A percentile compares a stretch with the other conserved stretches of the same genome.
phyloP scores from a whole-genome alignment of 23 tunicate species.

The Trididemnum clinides region DNA sequence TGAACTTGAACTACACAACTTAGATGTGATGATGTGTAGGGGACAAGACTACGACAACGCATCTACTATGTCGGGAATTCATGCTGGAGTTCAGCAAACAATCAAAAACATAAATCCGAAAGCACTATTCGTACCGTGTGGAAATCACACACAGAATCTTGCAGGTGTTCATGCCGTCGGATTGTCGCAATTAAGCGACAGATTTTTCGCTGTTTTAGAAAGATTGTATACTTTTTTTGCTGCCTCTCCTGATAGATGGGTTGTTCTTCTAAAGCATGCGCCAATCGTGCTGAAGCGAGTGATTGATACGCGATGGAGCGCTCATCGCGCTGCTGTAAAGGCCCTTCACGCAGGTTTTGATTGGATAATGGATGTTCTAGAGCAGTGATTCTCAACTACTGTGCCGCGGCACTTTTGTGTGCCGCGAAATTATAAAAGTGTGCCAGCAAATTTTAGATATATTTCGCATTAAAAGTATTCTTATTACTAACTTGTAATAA shows the following conservation, averaged over 20 bases:
- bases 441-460: no score
- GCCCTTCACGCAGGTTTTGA: slow-evolving; percentile 67
- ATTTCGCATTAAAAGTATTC: no score
- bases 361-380: slow-evolving; percentile 54
- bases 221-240: slow-evolving; percentile 59
- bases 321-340: slow-evolving; percentile 70
- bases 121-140: slow-evolving; percentile 55
- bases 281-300: slow-evolving; percentile 62
- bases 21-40: slow-evolving; percentile 63
- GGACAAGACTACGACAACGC: slow-evolving; percentile 69
- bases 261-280: slow-evolving; percentile 54
- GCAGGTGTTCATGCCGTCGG: slow-evolving; percentile 68
- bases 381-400: no score
- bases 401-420: no score
- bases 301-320: slow-evolving; percentile 62
- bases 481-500: no score
- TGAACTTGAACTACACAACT: slow-evolving; percentile 57
- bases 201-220: slow-evolving; percentile 65
- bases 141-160: slow-evolving; percentile 50
- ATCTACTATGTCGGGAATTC: slow-evolving; percentile 63
- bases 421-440: no score
- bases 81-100: slow-evolving; percentile 57
- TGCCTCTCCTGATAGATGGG: slow-evolving; percentile 69
- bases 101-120: slow-evolving; percentile 57
- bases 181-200: slow-evolving; percentile 66